phyloP scores from a whole-genome alignment of 2,797 vertebrate genomes.

The Melanotaenia trifasciata region DNA sequence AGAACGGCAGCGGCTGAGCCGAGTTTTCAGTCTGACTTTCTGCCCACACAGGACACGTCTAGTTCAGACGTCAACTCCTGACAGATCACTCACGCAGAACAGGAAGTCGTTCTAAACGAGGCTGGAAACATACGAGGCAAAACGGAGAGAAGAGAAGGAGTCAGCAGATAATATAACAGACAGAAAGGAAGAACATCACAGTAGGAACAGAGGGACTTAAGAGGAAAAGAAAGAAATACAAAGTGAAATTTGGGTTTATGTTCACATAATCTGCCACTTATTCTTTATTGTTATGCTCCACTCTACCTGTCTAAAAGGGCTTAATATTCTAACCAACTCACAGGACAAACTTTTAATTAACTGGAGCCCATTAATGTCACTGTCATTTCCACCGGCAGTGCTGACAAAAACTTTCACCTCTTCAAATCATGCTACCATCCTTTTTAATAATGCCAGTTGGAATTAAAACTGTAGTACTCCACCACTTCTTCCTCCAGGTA shows the following conservation, averaged over 20 bases:
- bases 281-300: conserved; percentile 4
- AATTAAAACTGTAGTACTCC: conserved; percentile 3
- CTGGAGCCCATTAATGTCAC: conserved; percentile 16
- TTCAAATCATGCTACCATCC: conserved; percentile 2
- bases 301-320: background rate
- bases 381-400: conserved; percentile 10
- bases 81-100: conserved; percentile 56
- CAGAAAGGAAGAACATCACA: background rate
- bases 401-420: conserved; percentile 17
- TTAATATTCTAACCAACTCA: conserved; percentile 1
- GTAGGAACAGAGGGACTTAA: background rate
- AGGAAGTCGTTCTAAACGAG: conserved; percentile 41
- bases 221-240: background rate
- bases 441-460: conserved; percentile 11
- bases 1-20: conserved; percentile 55
- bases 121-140: conserved; percentile 37
- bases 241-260: background rate
- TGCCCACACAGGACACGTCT: conserved; percentile 65
- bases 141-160: conserved; percentile 1
- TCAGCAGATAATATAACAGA: background rate
- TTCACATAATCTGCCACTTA: conserved; percentile 15
- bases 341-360: conserved; percentile 29
- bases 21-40: conserved; percentile 51
- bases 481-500: background rate
- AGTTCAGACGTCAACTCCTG: conserved; percentile 52